Conservation (phyloP, 2,113 vertebrate species). For the Psilopsiagon aymara region DNA sequence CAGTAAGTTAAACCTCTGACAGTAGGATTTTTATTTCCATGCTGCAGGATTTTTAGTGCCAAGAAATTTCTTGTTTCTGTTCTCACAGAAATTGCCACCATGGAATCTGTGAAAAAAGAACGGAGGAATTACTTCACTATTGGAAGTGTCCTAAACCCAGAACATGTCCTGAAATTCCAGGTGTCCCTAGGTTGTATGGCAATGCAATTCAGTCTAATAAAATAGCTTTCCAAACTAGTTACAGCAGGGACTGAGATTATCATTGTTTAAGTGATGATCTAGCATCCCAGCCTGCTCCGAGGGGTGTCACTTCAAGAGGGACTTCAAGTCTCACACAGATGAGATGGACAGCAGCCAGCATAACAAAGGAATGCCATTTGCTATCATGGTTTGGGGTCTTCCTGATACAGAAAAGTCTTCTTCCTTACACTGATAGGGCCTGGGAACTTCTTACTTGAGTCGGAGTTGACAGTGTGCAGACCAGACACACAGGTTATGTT, state of each 20-base stretch:
- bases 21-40: background rate
- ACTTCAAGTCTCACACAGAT: background rate
- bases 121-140: background rate
- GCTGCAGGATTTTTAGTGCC: background rate
- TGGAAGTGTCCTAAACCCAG: background rate
- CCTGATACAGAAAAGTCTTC: background rate
- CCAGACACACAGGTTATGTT: background rate
- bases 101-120: background rate
- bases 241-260: background rate
- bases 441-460: background rate
- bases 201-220: background rate
- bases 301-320: background rate
- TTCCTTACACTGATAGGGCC: background rate
- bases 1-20: background rate
- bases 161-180: background rate
- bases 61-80: background rate
- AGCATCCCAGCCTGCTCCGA: background rate
- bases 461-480: background rate
- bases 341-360: background rate
- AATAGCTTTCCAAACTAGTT: background rate
- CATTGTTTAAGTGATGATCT: background rate
- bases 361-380: background rate
- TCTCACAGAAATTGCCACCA: background rate
- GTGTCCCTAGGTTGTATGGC: background rate
- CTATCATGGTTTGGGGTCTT: background rate